These are phyloP conservation scores for Agonopterix subpropinquella DNA, from an alignment of 2,888 invertebrate genomes.

Conservation along the genomic window DNA sequence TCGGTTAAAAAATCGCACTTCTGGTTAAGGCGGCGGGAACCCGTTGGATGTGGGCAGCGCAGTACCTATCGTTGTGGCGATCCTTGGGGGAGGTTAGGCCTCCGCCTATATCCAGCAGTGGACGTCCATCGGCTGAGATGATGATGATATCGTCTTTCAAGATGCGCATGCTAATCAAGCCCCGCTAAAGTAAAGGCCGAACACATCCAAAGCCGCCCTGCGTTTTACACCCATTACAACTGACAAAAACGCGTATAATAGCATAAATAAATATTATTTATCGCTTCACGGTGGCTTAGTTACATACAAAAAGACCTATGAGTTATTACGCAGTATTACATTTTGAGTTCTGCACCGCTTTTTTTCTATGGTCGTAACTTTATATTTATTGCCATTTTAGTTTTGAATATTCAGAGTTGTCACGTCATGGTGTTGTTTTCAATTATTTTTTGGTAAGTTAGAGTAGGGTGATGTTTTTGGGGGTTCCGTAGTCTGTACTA, in stretches of 20 bases:
- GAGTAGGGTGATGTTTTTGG: background rate
- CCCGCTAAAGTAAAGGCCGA: slow-evolving; percentile 20
- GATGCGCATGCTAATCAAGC: background rate
- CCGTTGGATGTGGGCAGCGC: too few species aligned
- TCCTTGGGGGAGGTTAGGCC: too few species aligned
- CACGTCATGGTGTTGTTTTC: slow-evolving; percentile 57
- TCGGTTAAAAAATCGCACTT: too few species aligned
- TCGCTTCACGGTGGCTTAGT: slow-evolving; percentile 74
- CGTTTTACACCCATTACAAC: slow-evolving; percentile 65
- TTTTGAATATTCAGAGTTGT: slow-evolving; percentile 61
- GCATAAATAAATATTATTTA: slow-evolving; percentile 76
- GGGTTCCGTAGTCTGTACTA: background rate
- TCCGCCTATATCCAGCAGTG: too few species aligned
- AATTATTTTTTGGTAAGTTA: slow-evolving; percentile 25
- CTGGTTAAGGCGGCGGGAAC: too few species aligned
- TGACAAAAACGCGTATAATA: slow-evolving; percentile 74
- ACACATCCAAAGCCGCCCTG: slow-evolving; percentile 31
- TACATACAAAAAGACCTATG: slow-evolving; percentile 69
- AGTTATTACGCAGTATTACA: slow-evolving; percentile 69
- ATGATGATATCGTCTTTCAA: too few species aligned
- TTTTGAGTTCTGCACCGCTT: slow-evolving; percentile 63
- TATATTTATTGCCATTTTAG: slow-evolving; percentile 70
- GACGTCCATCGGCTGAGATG: too few species aligned
- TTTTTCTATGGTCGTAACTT: slow-evolving; percentile 70
- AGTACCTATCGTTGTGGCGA: too few species aligned